Conservation (phyloP, 2,888 invertebrate species). For the Hedychridium roseum region DNA sequence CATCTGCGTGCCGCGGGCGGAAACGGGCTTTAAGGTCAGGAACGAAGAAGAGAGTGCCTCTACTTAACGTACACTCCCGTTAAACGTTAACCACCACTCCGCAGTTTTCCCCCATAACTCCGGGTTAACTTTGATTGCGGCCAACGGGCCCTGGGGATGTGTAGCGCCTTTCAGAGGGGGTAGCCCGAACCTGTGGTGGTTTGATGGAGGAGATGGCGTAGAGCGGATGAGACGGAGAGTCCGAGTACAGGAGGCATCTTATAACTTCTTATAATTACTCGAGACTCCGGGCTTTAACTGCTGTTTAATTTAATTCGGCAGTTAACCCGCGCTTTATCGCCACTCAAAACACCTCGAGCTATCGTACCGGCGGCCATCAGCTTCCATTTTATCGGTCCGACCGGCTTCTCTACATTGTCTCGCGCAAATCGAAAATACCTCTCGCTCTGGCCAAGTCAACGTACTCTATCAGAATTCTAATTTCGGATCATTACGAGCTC, state of each 20-base stretch:
- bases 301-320: conserved; percentile 60
- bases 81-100: conserved; percentile 60
- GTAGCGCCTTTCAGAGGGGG: conserved; percentile 49
- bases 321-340: conserved; percentile 57
- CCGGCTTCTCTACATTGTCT: neutral
- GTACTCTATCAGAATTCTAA: too few relatives aligned
- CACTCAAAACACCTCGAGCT: conserved; percentile 37
- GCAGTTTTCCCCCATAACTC: conserved; percentile 57
- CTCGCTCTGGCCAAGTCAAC: too few relatives aligned
- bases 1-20: conserved; percentile 10
- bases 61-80: conserved; percentile 60
- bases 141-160: conserved; percentile 57
- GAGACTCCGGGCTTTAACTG: conserved; percentile 55
- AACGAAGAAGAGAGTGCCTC: conserved; percentile 39
- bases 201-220: conserved; percentile 30
- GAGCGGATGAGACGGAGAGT: conserved; percentile 26
- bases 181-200: conserved; percentile 21
- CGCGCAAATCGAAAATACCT: neutral
- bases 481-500: too few relatives aligned
- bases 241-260: conserved; percentile 47
- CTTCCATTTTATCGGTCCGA: neutral
- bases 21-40: conserved; percentile 21
- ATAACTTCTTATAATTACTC: conserved; percentile 61
- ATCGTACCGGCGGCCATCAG: conserved; percentile 11
- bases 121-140: conserved; percentile 62